Evolutionary conservation across 2,113 vertebrate species (phyloP).

Genomic region (Carassius auratus): DNA sequence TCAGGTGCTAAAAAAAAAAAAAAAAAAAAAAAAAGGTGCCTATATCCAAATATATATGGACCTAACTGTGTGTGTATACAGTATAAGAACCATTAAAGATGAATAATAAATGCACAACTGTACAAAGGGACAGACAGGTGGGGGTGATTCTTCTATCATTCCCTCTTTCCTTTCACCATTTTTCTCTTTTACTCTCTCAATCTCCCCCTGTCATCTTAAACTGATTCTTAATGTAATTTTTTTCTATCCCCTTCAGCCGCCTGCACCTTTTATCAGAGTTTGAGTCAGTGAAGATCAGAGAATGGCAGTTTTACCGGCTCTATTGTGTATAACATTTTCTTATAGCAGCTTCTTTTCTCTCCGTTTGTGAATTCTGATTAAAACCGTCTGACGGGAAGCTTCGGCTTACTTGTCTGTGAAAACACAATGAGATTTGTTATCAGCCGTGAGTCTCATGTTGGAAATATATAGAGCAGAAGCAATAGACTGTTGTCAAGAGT

Average conservation of each 20-base stretch:
- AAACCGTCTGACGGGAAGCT: slow-evolving; percentile 12
- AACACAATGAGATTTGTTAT: background rate
- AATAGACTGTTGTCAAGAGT: background rate
- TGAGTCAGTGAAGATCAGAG: slow-evolving; percentile 29
- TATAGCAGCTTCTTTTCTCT: slow-evolving; percentile 17
- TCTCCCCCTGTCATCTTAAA: slow-evolving; percentile 33
- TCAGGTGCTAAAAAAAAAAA: too few relatives aligned
- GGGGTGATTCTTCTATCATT: background rate
- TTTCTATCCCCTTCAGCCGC: background rate
- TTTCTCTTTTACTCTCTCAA: slow-evolving; percentile 30
- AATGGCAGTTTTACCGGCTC: slow-evolving; percentile 34
- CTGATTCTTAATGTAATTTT: slow-evolving; percentile 26
- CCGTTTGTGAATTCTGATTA: slow-evolving; percentile 17
- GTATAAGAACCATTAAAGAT: too few relatives aligned
- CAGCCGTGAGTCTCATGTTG: background rate
- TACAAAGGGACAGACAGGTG: slow-evolving; percentile 5
- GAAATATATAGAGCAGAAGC: background rate
- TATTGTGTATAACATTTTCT: slow-evolving; percentile 36
- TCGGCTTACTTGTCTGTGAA: background rate
- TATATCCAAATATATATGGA: too few relatives aligned
- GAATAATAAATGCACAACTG: background rate
- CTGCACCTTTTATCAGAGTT: slow-evolving; percentile 35
- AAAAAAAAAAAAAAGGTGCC: too few relatives aligned
- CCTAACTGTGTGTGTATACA: too few relatives aligned
- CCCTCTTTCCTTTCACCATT: slow-evolving; percentile 8